phyloP scores from a whole-genome alignment of 1,140 invertebrate species.

The Portunus trituberculatus region DNA sequence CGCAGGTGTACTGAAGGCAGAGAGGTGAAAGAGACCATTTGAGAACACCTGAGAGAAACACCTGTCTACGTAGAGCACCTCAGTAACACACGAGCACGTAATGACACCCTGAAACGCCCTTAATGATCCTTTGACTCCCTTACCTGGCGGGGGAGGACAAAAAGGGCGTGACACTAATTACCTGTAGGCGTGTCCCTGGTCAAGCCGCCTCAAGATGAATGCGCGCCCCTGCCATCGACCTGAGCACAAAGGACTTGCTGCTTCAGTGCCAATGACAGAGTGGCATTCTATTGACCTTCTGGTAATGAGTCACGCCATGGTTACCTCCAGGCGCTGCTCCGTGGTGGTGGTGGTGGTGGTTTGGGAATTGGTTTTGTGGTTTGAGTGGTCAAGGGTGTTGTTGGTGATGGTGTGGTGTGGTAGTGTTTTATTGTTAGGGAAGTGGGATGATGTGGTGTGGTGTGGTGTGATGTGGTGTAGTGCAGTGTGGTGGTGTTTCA shows the following conservation, averaged over 20 bases:
- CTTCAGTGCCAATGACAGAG: constrained; percentile 58
- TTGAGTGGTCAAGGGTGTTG: neutral
- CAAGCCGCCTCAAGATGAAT: constrained; percentile 50
- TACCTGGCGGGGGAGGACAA: neutral
- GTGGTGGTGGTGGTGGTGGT: too few species aligned
- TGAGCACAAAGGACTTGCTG: constrained; percentile 38
- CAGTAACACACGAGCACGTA: neutral
- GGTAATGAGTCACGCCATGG: constrained; percentile 53
- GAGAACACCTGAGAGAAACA: neutral
- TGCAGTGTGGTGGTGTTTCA: too few species aligned
- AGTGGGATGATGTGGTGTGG: too few species aligned
- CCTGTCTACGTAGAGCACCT: neutral
- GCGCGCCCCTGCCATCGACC: constrained; percentile 8
- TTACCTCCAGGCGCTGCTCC: neutral
- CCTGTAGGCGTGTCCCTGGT: neutral
- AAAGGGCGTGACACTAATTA: constrained; percentile 35
- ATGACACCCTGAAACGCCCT: neutral
- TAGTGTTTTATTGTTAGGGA: neutral
- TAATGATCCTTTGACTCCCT: neutral
- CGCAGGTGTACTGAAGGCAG: neutral
- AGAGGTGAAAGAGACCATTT: too few species aligned
- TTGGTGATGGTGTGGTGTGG: neutral
- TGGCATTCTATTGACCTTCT: constrained; percentile 58
- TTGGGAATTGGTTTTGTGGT: neutral
- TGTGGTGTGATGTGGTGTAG: too few species aligned